Conservation (phyloP, 1,140 invertebrate genomes). For the Macrotrachela quadricornifera region DNA sequence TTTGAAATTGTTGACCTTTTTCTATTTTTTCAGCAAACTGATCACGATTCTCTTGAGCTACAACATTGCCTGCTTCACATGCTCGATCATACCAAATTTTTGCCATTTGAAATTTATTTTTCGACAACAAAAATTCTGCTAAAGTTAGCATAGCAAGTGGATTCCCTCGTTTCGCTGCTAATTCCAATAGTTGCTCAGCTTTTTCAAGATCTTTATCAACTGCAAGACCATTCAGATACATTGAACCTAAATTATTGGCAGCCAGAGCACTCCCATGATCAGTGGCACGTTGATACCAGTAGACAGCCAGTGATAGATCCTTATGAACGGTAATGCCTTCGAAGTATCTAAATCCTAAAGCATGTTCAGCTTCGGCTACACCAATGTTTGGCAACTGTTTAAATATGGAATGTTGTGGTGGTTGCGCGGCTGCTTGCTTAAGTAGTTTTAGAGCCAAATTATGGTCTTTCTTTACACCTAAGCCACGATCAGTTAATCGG, state of each 20-base stretch:
- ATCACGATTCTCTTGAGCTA: no score
- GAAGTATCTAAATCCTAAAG: background rate
- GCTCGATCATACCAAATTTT: no score
- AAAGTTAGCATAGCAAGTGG: no score
- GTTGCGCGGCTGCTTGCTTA: background rate
- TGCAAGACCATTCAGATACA: background rate
- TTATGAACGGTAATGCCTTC: background rate
- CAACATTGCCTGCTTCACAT: no score
- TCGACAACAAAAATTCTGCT: no score
- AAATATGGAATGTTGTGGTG: background rate
- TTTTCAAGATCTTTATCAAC: background rate
- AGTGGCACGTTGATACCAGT: background rate
- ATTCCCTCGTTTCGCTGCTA: no score
- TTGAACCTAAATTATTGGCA: background rate
- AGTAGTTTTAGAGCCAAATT: background rate
- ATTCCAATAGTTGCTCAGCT: background rate
- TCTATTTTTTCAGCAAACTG: no score
- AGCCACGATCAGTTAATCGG: background rate
- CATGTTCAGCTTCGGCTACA: background rate
- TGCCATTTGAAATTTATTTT: no score
- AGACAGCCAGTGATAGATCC: background rate
- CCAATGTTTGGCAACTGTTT: background rate
- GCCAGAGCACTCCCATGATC: background rate
- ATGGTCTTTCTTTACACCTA: background rate
- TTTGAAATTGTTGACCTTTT: no score